Evolutionary conservation across 2,888 invertebrate genomes (phyloP), one percentile per base, ranked within the genome.

Genomic region (Ellobium chinense): DNA sequence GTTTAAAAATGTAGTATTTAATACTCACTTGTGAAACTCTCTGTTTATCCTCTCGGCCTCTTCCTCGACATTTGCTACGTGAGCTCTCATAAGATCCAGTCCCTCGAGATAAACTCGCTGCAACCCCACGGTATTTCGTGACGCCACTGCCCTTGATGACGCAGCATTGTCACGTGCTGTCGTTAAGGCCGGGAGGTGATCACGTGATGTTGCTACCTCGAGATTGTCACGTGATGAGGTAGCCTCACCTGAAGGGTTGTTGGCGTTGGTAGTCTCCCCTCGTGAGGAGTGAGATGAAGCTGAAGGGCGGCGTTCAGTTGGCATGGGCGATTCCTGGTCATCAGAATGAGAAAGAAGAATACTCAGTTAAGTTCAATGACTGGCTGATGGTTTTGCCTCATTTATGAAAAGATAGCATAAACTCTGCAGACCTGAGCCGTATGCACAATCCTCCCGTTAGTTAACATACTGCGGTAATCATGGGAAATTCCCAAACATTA

Each of bases 91-190:
- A 81, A 89, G 88, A 69, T 91, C 89, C 74, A 91, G 83, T 5
- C 91, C 89, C 29, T 90, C 87, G 81, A 90, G 80, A 82, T 91
- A 91, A 9, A 90, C 90, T 66, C 87, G 82, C 85, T 90, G 90
- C 5, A 89, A 82, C 9, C 89, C 89, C 1, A 85, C 86, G 21
- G 88, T 54, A 34, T 36, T 58, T 9, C 73, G 29, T 29, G 80
- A 31, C 1, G 80, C 56, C 69, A 77, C n/a, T 1, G 63, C n/a
- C 31, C 70, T 39, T 2, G 46, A 46, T 18, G 73, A 54, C n/a
- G 60, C n/a, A 3, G 12, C 21, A 9, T 0, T 2, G 9, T 62
- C 74, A 12, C 74, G 62, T 0, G 63, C 27, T 12, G 65, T 79
- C 31, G 14, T 4, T 14, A 46, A 14, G 27, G 68, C 68, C 27